Percentiles rank a stretch among this genome's conserved stretches.
Conservation (phyloP, 1,140 invertebrate genomes). For the Pogonomyrmex barbatus region DNA sequence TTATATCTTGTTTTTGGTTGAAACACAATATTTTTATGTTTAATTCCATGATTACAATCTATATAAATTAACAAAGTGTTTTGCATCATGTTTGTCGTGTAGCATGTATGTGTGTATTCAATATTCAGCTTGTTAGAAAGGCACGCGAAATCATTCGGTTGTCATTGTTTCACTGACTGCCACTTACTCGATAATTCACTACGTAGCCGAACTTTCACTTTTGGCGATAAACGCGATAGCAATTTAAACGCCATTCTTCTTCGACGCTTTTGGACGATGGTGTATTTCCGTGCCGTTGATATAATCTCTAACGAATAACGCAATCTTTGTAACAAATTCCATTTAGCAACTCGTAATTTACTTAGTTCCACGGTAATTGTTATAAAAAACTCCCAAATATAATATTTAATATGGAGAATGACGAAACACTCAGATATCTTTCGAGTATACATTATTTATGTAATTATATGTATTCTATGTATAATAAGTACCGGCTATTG, state of each 20-base stretch:
- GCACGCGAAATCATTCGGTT: conserved; percentile 70
- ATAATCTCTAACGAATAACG: neutral
- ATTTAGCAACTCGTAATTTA: neutral
- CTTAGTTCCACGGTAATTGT: neutral
- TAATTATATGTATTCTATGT: conserved; percentile 9
- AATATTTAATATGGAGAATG: neutral
- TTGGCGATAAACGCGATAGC: conserved; percentile 59
- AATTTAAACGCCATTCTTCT: conserved; percentile 58
- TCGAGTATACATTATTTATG: neutral
- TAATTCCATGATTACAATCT: neutral
- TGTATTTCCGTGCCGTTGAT: neutral
- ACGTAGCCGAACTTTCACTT: conserved; percentile 77
- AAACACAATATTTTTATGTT: neutral
- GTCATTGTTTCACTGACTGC: conserved; percentile 76
- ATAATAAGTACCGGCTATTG: neutral
- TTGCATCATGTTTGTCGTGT: conserved; percentile 34
- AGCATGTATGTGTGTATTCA: conserved; percentile 41
- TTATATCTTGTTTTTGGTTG: neutral
- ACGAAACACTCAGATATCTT: neutral
- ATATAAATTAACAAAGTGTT: neutral
- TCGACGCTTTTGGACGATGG: conserved; percentile 22
- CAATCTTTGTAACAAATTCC: neutral
- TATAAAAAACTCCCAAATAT: neutral
- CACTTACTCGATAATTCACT: conserved; percentile 66
- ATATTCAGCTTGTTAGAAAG: conserved; percentile 73